A percentile compares a stretch with the other conserved stretches of the same genome.
Conservation (phyloP, 2,113 vertebrate genomes). For the Cyphomyrus plagiostoma region DNA sequence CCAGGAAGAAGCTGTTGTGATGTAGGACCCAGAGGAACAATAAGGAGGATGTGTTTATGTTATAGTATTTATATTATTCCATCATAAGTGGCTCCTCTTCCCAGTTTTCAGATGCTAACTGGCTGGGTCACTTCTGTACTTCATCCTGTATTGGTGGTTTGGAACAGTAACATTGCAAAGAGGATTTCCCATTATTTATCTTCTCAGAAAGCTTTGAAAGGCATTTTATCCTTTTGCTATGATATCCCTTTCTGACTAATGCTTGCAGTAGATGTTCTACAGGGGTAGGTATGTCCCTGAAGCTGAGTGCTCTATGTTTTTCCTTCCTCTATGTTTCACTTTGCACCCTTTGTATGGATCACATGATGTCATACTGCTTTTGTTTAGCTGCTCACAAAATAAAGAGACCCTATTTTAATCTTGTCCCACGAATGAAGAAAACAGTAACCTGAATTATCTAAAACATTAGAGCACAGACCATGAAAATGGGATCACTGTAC, state of each 20-base stretch:
- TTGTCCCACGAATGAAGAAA: conserved; percentile 23
- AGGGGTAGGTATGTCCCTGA: background rate
- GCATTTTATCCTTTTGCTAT: background rate
- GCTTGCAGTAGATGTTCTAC: background rate
- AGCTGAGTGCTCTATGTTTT: conserved; percentile 16
- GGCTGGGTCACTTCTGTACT: background rate
- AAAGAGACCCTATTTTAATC: background rate
- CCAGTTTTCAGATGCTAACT: background rate
- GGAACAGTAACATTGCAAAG: background rate
- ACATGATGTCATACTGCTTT: conserved; percentile 21
- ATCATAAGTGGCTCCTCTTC: background rate
- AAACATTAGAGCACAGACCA: background rate
- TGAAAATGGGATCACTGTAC: background rate
- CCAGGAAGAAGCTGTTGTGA: background rate
- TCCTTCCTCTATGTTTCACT: conserved; percentile 15
- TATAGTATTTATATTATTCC: background rate
- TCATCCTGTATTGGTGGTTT: background rate
- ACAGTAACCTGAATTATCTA: background rate
- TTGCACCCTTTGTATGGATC: conserved; percentile 14
- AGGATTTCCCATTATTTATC: background rate
- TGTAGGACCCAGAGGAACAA: background rate
- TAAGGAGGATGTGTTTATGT: background rate
- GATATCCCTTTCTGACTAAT: background rate
- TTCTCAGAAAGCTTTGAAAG: background rate
- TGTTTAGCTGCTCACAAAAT: background rate